These are phyloP conservation scores for Oreochromis tanganicae DNA, from an alignment of 2,113 vertebrate species.

Conservation along the genomic window DNA sequence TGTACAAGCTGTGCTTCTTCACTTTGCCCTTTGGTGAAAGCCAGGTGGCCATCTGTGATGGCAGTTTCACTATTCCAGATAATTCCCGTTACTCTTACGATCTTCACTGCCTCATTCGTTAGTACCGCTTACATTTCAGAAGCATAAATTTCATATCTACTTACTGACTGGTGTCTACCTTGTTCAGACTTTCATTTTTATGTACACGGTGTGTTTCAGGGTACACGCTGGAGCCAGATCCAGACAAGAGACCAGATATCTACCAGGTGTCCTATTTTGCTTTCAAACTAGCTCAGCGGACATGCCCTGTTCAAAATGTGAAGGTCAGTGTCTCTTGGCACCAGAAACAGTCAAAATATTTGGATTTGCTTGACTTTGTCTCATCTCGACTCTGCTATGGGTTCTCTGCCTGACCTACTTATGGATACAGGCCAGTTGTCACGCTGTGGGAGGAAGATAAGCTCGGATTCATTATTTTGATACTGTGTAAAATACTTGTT, in stretches of 20 bases:
- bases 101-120: constrained; percentile 98
- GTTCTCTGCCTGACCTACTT: not conserved
- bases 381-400: not conserved
- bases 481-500: not conserved
- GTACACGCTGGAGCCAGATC: constrained; percentile 97
- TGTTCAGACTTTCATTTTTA: not conserved
- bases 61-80: constrained; percentile 98
- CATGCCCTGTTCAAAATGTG: constrained; percentile 90
- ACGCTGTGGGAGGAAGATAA: not conserved
- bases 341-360: not conserved
- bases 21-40: constrained; percentile 98
- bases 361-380: not conserved
- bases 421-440: not conserved
- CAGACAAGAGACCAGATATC: constrained; percentile 94
- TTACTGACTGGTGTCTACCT: not conserved
- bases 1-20: constrained; percentile 98
- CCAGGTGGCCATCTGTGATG: constrained; percentile 98
- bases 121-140: constrained; percentile 23
- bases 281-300: constrained; percentile 88
- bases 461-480: not conserved
- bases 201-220: constrained; percentile 65
- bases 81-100: constrained; percentile 95
- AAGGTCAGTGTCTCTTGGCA: constrained; percentile 74
- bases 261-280: constrained; percentile 96
- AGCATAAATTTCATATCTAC: not conserved